Conservation (phyloP, 2,888 invertebrate species). For the Eubasilissa splendida region DNA sequence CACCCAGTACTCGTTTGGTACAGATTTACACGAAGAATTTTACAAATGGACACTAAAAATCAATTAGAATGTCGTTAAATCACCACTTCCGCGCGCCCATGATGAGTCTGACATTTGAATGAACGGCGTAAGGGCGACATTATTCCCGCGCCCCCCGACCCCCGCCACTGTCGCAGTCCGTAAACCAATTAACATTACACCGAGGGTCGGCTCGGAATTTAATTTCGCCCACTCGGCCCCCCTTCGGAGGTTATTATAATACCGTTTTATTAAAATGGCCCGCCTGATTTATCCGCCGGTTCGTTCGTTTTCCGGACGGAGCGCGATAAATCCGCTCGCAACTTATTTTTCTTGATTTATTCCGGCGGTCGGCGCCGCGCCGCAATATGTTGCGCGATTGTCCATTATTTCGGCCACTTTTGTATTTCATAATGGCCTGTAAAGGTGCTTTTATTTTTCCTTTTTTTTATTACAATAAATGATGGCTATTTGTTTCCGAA, state of each 20-base stretch:
- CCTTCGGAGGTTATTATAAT: slow-evolving; percentile 26
- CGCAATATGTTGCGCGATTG: slow-evolving; percentile 39
- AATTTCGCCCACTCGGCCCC: slow-evolving; percentile 4
- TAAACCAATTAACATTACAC: slow-evolving; percentile 14
- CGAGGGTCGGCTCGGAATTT: slow-evolving; percentile 13
- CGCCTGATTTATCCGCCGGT: slow-evolving; percentile 32
- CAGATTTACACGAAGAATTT: too few relatives aligned
- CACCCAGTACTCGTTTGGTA: too few relatives aligned
- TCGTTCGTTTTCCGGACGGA: slow-evolving; percentile 29
- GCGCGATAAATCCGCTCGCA: slow-evolving; percentile 29
- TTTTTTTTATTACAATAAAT: slow-evolving; percentile 36
- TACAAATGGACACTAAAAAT: too few relatives aligned
- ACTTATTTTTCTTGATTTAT: slow-evolving; percentile 37
- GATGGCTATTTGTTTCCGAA: slow-evolving; percentile 37
- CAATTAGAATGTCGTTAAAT: too few relatives aligned
- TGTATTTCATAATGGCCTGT: slow-evolving; percentile 36
- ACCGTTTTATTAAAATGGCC: slow-evolving; percentile 35
- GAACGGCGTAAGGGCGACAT: neutral
- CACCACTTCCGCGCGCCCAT: too few relatives aligned
- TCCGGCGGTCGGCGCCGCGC: slow-evolving; percentile 16
- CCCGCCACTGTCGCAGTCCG: neutral
- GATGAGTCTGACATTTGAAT: neutral
- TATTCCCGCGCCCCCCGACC: too few relatives aligned
- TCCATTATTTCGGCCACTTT: slow-evolving; percentile 38
- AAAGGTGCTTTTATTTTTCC: slow-evolving; percentile 14